phyloP scores from a whole-genome alignment of 2,888 invertebrate species.

The Petrolisthes cinctipes region DNA sequence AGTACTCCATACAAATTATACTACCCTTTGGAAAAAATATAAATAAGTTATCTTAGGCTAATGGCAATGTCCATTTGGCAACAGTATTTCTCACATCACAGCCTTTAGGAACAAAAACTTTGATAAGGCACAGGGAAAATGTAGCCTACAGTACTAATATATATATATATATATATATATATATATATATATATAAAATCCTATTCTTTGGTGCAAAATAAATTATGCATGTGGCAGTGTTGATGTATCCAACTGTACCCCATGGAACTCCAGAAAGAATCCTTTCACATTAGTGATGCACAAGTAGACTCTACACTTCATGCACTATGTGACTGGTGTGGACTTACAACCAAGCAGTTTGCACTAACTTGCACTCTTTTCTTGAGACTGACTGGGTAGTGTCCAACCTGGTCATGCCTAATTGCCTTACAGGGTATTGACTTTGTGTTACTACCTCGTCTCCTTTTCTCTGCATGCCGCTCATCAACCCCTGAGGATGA shows the following conservation, averaged over 20 bases:
- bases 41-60: no score
- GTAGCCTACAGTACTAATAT: no score
- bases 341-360: constrained; percentile 15
- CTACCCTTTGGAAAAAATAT: no score
- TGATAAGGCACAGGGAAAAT: no score
- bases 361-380: constrained; percentile 33
- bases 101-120: no score
- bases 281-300: constrained; percentile 31
- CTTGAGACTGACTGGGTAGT: constrained; percentile 20
- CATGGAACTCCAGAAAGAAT: background rate
- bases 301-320: constrained; percentile 24
- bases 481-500: constrained; percentile 25
- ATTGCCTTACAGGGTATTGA: constrained; percentile 18
- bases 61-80: no score
- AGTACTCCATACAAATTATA: no score
- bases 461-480: constrained; percentile 16
- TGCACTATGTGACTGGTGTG: constrained; percentile 27
- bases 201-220: background rate
- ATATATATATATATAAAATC: no score
- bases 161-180: background rate
- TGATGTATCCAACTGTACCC: constrained; percentile 14
- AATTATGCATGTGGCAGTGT: constrained; percentile 24
- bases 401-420: constrained; percentile 29
- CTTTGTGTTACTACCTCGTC: constrained; percentile 16
- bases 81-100: no score